Evolutionary conservation across 2,113 vertebrate species (phyloP).

Genomic region (Dolichallabes microphthalmus): DNA sequence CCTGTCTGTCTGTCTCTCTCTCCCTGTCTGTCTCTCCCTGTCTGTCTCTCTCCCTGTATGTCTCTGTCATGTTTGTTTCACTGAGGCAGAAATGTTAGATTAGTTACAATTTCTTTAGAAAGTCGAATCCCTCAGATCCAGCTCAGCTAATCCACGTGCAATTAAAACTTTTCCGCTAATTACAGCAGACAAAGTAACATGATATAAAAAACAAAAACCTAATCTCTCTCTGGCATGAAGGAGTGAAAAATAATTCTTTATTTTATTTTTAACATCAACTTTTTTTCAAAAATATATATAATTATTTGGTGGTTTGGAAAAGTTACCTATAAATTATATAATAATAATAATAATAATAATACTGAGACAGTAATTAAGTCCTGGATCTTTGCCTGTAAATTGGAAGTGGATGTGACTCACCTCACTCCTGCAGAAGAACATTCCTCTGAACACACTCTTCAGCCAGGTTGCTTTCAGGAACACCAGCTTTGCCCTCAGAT

Average conservation of each 20-base stretch:
- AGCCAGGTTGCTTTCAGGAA: not conserved
- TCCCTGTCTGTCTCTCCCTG: not conserved
- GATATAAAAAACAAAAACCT: not conserved
- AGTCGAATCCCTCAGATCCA: slow-evolving; percentile 87
- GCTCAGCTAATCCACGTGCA: slow-evolving; percentile 93
- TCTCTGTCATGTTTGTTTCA: not conserved
- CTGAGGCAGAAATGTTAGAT: slow-evolving; percentile 68
- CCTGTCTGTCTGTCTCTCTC: slow-evolving; percentile 76
- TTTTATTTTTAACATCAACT: slow-evolving; percentile 97
- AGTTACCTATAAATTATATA: slow-evolving; percentile 89
- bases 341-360: not conserved
- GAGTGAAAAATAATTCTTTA: slow-evolving; percentile 88
- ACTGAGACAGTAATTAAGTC: not conserved
- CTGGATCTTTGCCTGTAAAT: not conserved
- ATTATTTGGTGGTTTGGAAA: slow-evolving; percentile 48
- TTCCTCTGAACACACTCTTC: not conserved
- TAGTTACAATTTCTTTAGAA: slow-evolving; percentile 84
- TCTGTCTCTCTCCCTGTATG: slow-evolving; percentile 57
- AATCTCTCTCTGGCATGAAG: not conserved
- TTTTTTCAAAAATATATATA: not conserved
- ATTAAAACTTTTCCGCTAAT: slow-evolving; percentile 99
- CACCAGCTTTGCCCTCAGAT: not conserved
- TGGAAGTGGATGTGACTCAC: no score
- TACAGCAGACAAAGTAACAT: slow-evolving; percentile 81
- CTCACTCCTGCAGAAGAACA: not conserved